These are phyloP conservation scores for Syritta pipiens DNA, from an alignment of 2,888 invertebrate species.

Conservation along the genomic window DNA sequence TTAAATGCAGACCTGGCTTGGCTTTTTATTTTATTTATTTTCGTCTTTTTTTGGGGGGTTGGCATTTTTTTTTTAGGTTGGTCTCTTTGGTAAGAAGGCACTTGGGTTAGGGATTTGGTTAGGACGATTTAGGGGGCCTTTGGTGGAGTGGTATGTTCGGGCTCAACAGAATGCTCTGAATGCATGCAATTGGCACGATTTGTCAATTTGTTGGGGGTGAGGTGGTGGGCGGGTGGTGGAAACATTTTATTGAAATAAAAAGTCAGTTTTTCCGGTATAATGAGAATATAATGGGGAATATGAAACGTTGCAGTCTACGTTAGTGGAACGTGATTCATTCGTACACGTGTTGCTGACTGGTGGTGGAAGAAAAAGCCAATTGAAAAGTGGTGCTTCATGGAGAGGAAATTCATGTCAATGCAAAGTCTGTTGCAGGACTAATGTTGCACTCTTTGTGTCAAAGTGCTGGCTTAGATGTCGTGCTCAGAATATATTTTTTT, in stretches of 20 bases:
- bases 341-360: too few relatives aligned
- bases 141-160: conserved; percentile 5
- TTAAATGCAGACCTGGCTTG: conserved; percentile 36
- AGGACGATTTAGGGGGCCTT: conserved; percentile 14
- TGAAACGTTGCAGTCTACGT: neutral
- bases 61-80: neutral
- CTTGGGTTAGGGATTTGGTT: conserved; percentile 14
- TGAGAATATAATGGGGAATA: conserved; percentile 3
- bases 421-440: too few relatives aligned
- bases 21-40: conserved; percentile 3
- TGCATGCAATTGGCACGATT: conserved; percentile 40
- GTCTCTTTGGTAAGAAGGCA: neutral
- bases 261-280: conserved; percentile 14
- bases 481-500: too few relatives aligned
- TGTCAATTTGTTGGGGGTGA: conserved; percentile 24
- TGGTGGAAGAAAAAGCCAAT: too few relatives aligned
- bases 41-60: neutral
- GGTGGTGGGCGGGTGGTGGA: neutral
- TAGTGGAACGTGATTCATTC: neutral
- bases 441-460: too few relatives aligned
- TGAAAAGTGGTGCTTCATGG: too few relatives aligned
- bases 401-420: too few relatives aligned
- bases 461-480: too few relatives aligned
- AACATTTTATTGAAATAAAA: conserved; percentile 34
- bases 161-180: conserved; percentile 32